Conservation (phyloP, 2,888 invertebrate species). For the Synergus itoensis region DNA sequence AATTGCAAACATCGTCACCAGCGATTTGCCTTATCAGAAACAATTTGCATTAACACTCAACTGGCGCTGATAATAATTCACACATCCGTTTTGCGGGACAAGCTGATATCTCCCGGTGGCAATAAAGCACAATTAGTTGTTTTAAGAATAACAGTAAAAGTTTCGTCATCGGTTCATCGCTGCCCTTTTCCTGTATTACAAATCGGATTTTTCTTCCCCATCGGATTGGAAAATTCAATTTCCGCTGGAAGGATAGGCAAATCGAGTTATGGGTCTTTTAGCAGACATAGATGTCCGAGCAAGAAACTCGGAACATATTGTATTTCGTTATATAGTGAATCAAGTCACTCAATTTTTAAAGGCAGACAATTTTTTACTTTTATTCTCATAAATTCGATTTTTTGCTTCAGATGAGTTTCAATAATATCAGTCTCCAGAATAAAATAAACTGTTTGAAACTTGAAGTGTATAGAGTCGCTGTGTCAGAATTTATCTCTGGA, state of each 20-base stretch:
- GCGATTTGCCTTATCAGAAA: conserved; percentile 33
- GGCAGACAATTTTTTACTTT: neutral
- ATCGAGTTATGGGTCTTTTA: neutral
- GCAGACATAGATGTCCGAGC: conserved; percentile 13
- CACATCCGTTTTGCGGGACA: conserved; percentile 32
- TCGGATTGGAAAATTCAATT: neutral
- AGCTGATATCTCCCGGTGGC: conserved; percentile 17
- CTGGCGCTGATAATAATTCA: conserved; percentile 27
- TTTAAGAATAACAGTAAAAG: neutral
- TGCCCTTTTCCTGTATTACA: neutral
- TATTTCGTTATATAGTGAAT: neutral
- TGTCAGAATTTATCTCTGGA: neutral
- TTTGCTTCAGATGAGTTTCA: neutral
- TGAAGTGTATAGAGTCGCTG: neutral
- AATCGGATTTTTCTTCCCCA: neutral
- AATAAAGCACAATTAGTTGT: conserved; percentile 33
- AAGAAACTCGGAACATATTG: neutral
- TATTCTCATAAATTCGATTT: neutral
- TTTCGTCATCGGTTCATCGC: neutral
- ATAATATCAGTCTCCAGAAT: too few species aligned
- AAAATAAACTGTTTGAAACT: neutral
- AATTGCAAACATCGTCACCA: conserved; percentile 30
- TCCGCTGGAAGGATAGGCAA: neutral
- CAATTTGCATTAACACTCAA: conserved; percentile 39
- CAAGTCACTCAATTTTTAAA: conserved; percentile 9